phyloP scores from a whole-genome alignment of 1,140 invertebrate genomes.

The Aphidius gifuensis region DNA sequence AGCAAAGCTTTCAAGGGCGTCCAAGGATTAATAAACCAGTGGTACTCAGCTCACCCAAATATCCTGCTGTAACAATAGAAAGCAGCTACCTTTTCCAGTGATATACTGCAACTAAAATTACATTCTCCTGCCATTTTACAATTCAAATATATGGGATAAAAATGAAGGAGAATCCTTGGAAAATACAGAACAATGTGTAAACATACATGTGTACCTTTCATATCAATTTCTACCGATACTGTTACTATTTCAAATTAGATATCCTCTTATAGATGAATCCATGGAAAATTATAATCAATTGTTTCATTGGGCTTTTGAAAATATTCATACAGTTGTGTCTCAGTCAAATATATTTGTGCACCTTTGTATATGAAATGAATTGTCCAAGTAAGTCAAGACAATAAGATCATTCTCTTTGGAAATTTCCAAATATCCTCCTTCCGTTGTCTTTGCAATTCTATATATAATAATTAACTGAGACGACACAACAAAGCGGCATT shows the following conservation, averaged over 20 bases:
- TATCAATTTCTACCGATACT: too few species aligned
- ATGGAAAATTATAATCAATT: too few species aligned
- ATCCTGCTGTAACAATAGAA: constrained; percentile 30
- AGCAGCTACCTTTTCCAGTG: constrained; percentile 5
- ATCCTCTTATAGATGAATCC: too few species aligned
- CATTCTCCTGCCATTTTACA: constrained; percentile 27
- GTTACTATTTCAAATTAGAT: too few species aligned
- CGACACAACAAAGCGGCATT: constrained; percentile 46
- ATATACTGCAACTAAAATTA: constrained; percentile 27
- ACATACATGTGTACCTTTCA: too few species aligned
- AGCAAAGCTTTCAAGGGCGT: constrained; percentile 26
- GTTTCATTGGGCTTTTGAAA: too few species aligned
- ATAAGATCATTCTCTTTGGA: constrained; percentile 2
- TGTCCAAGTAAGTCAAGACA: not conserved
- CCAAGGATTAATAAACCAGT: constrained; percentile 39
- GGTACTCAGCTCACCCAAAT: constrained; percentile 26
- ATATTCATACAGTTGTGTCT: too few species aligned
- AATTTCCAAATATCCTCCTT: constrained; percentile 7
- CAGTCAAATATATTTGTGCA: too few species aligned
- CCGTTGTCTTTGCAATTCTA: constrained; percentile 24
- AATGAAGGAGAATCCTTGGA: not conserved
- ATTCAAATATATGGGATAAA: not conserved
- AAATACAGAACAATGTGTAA: too few species aligned
- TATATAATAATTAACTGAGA: constrained; percentile 47
- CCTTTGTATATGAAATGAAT: constrained; percentile 4